Conservation (phyloP, 2,113 vertebrate genomes). For the Marmota monax region DNA sequence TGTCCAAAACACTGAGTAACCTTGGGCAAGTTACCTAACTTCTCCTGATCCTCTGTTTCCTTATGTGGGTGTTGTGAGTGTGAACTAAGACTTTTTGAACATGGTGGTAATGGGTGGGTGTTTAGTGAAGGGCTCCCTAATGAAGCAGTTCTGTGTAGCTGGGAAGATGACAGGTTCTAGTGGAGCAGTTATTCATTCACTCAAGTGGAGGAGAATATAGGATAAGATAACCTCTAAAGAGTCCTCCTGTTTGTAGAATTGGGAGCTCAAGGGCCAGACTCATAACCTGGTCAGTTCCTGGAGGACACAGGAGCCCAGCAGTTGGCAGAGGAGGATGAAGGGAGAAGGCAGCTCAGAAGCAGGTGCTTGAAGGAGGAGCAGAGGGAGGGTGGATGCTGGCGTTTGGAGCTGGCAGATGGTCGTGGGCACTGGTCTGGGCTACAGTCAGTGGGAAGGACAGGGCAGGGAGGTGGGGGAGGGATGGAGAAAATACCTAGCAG, state of each 20-base stretch:
- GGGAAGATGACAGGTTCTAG: not conserved
- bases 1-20: not conserved
- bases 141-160: not conserved
- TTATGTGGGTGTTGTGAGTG: not conserved
- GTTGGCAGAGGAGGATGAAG: not conserved
- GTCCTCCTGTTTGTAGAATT: not conserved
- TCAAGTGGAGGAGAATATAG: not conserved
- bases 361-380: constrained; percentile 63
- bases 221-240: not conserved
- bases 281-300: not conserved
- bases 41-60: constrained; percentile 25
- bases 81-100: not conserved
- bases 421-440: constrained; percentile 72
- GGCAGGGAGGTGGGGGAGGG: constrained; percentile 24
- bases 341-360: constrained; percentile 34
- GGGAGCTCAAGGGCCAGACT: not conserved
- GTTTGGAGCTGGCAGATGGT: constrained; percentile 75
- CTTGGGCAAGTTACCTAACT: not conserved
- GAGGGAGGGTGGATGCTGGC: constrained; percentile 37
- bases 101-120: not conserved
- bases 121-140: not conserved
- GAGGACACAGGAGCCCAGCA: not conserved
- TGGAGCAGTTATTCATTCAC: not conserved
- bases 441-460: constrained; percentile 59
- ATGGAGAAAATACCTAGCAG: not conserved